phyloP scores from a whole-genome alignment of 1,140 invertebrate genomes.

The Hylyphantes graminicola region DNA sequence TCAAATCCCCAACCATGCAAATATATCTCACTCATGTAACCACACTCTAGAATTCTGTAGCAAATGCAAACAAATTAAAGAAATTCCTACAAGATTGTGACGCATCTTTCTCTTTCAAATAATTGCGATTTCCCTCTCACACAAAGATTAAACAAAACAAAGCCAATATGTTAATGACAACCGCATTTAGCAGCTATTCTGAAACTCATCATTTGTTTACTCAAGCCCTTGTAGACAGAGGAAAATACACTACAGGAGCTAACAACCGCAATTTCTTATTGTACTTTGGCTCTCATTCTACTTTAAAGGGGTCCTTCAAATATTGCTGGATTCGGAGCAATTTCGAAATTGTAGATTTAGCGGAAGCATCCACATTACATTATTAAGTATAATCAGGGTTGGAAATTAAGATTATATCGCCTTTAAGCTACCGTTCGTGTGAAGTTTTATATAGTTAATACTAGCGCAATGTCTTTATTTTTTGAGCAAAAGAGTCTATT shows the following conservation, averaged over 20 bases:
- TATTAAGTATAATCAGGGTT: no score
- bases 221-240: not conserved
- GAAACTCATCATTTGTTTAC: constrained; percentile 42
- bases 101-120: constrained; percentile 26
- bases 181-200: constrained; percentile 26
- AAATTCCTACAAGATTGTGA: constrained; percentile 45
- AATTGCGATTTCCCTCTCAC: constrained; percentile 42
- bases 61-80: constrained; percentile 1
- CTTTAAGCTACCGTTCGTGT: no score
- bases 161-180: constrained; percentile 54
- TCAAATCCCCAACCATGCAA: no score
- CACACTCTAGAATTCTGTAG: no score
- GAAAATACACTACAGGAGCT: constrained; percentile 10
- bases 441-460: no score
- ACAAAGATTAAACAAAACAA: constrained; percentile 38
- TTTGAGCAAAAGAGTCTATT: no score
- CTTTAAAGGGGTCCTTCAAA: constrained; percentile 14
- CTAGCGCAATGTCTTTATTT: no score
- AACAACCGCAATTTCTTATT: constrained; percentile 49
- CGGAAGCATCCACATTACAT: no score
- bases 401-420: no score
- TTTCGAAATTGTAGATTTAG: not conserved
- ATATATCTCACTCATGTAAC: no score
- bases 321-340: not conserved
- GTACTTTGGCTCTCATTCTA: constrained; percentile 16